Percentiles rank a stretch among this genome's conserved stretches.
These are phyloP conservation scores for Cettia cetti DNA, from an alignment of 2,113 vertebrate genomes.

Conservation along the genomic window DNA sequence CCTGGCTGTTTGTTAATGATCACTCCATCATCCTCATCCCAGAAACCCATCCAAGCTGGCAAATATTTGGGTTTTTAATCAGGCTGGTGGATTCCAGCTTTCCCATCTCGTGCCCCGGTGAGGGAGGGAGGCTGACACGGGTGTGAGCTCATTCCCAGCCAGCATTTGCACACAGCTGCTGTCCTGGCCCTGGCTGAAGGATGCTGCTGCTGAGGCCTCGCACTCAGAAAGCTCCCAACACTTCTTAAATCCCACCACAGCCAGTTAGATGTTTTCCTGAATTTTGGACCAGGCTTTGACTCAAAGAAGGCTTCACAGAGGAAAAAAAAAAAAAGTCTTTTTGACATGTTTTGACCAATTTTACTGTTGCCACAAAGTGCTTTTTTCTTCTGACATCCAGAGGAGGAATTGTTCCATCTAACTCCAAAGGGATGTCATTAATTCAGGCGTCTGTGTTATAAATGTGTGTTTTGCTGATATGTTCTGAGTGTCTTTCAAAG, in stretches of 20 bases:
- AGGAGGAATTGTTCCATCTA: background rate
- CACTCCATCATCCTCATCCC: background rate
- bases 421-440: background rate
- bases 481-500: background rate
- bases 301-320: background rate
- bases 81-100: background rate
- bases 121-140: background rate
- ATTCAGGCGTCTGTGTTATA: background rate
- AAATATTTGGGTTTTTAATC: background rate
- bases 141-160: background rate
- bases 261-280: rapidly evolving
- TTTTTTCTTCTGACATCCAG: background rate
- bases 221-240: rapidly evolving
- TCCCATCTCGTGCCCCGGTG: background rate
- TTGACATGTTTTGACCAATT: background rate
- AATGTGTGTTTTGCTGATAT: background rate
- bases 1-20: background rate
- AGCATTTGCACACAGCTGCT: background rate
- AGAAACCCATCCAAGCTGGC: background rate
- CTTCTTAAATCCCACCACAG: background rate
- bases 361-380: background rate
- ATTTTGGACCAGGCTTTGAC: background rate
- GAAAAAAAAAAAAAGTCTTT: background rate
- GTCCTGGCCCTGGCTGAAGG: background rate
- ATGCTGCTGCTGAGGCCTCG: rapidly evolving